Conservation (phyloP, 2,797 vertebrate genomes). For the Poliocrania exsul region DNA sequence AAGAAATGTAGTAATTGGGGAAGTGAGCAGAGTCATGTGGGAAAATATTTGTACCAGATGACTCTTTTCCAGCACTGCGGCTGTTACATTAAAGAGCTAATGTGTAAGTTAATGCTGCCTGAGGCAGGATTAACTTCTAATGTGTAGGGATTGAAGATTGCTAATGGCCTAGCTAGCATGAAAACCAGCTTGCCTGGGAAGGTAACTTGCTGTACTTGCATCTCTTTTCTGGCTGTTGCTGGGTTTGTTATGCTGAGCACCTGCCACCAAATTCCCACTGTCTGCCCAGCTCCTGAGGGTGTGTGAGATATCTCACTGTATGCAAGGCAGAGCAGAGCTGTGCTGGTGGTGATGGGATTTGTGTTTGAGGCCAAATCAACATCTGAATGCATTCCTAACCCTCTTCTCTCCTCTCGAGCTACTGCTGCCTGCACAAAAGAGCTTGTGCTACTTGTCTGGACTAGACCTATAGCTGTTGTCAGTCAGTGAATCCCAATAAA, state of each 20-base stretch:
- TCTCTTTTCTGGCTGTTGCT: neutral
- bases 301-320: fast-evolving
- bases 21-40: neutral
- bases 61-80: neutral
- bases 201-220: neutral
- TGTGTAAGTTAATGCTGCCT: constrained; percentile 52
- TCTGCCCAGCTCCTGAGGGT: fast-evolving
- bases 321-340: neutral
- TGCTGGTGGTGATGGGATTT: fast-evolving
- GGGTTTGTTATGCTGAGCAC: neutral
- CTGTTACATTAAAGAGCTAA: constrained; percentile 32
- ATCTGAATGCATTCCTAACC: neutral
- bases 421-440: neutral
- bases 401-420: fast-evolving
- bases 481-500: neutral
- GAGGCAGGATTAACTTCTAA: constrained; percentile 56
- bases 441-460: neutral
- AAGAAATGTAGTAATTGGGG: neutral
- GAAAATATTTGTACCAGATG: constrained; percentile 25
- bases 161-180: neutral
- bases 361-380: neutral
- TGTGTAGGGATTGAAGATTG: neutral
- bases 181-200: neutral
- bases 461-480: neutral
- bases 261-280: neutral